A percentile compares a stretch with the other conserved stretches of the same genome.
Evolutionary conservation across 2,888 invertebrate genomes (phyloP).

Genomic region (Crematogaster levior): DNA sequence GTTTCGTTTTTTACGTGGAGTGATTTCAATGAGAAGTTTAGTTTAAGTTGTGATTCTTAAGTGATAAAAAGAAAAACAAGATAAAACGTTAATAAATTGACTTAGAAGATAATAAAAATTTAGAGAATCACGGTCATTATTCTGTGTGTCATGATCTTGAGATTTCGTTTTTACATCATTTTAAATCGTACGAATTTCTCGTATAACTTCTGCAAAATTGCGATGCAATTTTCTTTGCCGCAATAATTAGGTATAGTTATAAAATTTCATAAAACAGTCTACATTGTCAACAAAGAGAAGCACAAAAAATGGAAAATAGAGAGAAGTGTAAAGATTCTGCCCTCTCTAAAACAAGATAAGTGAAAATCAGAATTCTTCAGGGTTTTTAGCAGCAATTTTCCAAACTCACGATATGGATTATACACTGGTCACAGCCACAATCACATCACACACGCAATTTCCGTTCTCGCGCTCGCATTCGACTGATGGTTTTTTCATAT

Average conservation of each 20-base stretch:
- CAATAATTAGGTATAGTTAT: background rate
- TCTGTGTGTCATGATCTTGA: background rate
- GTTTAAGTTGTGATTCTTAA: background rate
- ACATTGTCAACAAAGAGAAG: background rate
- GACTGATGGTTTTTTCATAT: background rate
- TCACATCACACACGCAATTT: constrained; percentile 72
- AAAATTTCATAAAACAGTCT: background rate
- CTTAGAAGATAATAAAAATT: background rate
- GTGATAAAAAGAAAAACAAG: background rate
- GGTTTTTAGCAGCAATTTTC: background rate
- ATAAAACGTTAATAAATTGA: background rate
- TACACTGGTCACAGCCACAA: constrained; percentile 69
- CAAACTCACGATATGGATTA: constrained; percentile 35
- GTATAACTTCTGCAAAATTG: background rate
- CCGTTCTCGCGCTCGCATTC: background rate
- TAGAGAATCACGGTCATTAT: background rate
- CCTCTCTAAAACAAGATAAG: background rate
- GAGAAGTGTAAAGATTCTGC: background rate
- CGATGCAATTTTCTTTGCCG: background rate
- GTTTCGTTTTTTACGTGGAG: background rate
- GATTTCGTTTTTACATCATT: background rate
- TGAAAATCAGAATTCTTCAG: constrained; percentile 2
- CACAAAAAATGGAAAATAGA: background rate
- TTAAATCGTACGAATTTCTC: background rate
- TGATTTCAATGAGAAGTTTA: background rate